Base-by-base conservation (phyloP, 2,888 invertebrate species). In the Campoplex nolae region DNA sequence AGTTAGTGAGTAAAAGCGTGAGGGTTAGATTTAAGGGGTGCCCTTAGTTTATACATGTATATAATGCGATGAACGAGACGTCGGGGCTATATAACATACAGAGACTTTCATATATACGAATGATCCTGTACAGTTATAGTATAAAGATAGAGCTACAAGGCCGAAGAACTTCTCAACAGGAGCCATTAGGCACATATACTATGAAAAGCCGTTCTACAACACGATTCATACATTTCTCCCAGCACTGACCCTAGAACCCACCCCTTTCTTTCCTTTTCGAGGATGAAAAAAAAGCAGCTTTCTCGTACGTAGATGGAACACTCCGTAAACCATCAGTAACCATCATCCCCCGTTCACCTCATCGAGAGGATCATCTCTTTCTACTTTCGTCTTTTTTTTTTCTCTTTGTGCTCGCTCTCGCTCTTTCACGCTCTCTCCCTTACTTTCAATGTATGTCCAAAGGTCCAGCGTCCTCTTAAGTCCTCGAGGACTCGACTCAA, bases 141-240 rank as follows among this genome's bases (percentile, higher is more conserved):
- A 77, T 83, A 42, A 70, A 76, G 86, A 75, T 78, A 79, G 87
- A 84, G 85, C 4, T 4, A 83, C 88, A 87, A 91, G 90, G 78
- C 84, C 87, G 82, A 88, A 89, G 89, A 93, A 91, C 91, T 93
- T 91, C 90, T 92, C 91, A 90, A 90, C 91, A 71, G 85, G 75
- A 91, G 92, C 92, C 93, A 94, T 94, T 94, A 94, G 92, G 77
- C 92, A 89, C 91, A 91, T 92, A 91, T 92, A 92, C 82, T 35
- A 35, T 88, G 90, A 91, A 93, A 94, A 94, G 92, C 93, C 90
- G 79, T 90, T 93, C 92, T 91, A 90, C 92, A 91, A 94, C 93
- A 94, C 93, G 94, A 93, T 94, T 94, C 93, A 93, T 93, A 94
- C 94, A 94, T 94, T 94, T 94, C 56, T 67, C 62, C 38, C 70